A percentile compares a stretch with the other conserved stretches of the same genome.
phyloP scores from a whole-genome alignment of 2,888 invertebrate species.

The Scelioninae gen. 1 region DNA sequence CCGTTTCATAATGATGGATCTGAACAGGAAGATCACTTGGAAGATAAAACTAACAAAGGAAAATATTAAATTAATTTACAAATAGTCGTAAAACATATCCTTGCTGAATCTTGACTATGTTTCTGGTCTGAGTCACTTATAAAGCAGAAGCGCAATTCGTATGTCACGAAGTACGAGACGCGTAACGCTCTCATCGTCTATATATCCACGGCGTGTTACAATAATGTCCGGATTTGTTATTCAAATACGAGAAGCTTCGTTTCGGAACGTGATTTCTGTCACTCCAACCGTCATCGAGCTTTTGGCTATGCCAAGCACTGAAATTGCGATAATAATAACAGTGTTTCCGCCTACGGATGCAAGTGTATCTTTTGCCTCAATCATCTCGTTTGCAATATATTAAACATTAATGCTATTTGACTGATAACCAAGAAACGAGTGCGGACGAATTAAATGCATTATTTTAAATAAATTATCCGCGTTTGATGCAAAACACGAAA shows the following conservation, averaged over 20 bases:
- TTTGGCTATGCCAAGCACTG: conserved; percentile 52
- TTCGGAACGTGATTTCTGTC: conserved; percentile 68
- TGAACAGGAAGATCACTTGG: too few relatives aligned
- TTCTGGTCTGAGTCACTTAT: conserved; percentile 40
- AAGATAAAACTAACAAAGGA: conserved; percentile 8
- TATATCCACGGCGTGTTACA: conserved; percentile 54
- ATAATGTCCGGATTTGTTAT: conserved; percentile 68
- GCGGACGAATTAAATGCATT: conserved; percentile 8
- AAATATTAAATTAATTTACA: conserved; percentile 12
- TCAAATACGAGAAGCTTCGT: conserved; percentile 66
- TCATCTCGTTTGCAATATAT: conserved; percentile 56
- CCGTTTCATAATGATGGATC: too few relatives aligned
- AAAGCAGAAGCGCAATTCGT: conserved; percentile 41
- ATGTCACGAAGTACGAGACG: conserved; percentile 51
- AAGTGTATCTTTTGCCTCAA: conserved; percentile 41
- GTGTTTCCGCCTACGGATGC: conserved; percentile 39
- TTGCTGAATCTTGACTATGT: conserved; percentile 1
- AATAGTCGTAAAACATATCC: conserved; percentile 23
- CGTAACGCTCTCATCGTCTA: conserved; percentile 38
- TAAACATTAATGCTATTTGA: conserved; percentile 37
- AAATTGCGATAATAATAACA: conserved; percentile 67
- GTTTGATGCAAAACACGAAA: conserved; percentile 5
- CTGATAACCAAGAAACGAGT: conserved; percentile 37
- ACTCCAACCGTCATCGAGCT: conserved; percentile 65
- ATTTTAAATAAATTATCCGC: conserved; percentile 28